Evolutionary conservation across 1,140 invertebrate species (phyloP).

Genomic region (Euborellia annulipes): DNA sequence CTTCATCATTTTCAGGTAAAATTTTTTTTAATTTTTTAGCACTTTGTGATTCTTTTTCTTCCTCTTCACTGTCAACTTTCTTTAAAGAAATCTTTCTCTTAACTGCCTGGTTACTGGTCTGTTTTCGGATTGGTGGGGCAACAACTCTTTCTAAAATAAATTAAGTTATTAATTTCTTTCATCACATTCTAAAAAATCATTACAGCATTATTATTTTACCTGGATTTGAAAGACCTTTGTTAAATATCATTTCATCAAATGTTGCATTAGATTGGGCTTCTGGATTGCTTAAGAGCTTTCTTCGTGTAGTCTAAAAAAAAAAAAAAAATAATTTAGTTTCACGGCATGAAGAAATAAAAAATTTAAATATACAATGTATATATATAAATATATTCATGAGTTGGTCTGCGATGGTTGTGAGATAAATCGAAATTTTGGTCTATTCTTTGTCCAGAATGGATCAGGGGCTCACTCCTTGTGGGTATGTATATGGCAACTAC

Average conservation of each 20-base stretch:
- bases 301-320: not conserved
- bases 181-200: no score
- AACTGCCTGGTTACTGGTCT: slow-evolving; percentile 18
- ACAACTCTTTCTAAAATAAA: slow-evolving; percentile 28
- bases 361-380: no score
- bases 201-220: not conserved
- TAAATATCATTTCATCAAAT: not conserved
- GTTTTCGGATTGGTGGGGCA: slow-evolving; percentile 10
- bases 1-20: no score
- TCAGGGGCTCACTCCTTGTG: no score
- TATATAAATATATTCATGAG: no score
- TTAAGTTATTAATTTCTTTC: slow-evolving; percentile 13
- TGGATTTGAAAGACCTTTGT: not conserved
- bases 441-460: no score
- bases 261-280: not conserved
- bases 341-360: no score
- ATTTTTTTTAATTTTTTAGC: slow-evolving; percentile 18
- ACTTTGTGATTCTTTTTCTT: slow-evolving; percentile 27
- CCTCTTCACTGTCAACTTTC: slow-evolving; percentile 13
- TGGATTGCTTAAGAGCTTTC: not conserved
- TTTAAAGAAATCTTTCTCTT: slow-evolving; percentile 4
- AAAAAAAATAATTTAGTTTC: no score
- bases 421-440: no score
- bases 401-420: no score
- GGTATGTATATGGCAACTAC: no score